Base-by-base conservation (phyloP, 2,113 vertebrate genomes). In the Neodontobutis hainanensis region DNA sequence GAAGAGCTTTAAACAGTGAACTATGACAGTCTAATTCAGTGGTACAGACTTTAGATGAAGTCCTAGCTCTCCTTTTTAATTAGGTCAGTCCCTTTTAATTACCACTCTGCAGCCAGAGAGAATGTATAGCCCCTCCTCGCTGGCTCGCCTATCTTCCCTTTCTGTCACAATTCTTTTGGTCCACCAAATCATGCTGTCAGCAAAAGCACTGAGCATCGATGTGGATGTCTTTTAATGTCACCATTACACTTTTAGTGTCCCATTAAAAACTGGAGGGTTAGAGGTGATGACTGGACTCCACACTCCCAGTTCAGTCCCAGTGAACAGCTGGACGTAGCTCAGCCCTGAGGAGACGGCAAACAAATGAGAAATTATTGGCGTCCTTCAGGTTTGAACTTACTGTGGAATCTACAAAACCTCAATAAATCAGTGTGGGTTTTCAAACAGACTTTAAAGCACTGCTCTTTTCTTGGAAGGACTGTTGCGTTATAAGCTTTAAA, bases 41-140 rank as follows among this genome's bases (percentile, higher is more conserved):
- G 61, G 62, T 43, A 62, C 34, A 57, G 40, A 38, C 59, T 36
- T 62, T 47, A 46, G 40, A 12, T 12, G 34, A 53, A 76, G 72
- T 68, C 70, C 58, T 35, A 7, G 68, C 49, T 68, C 68, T 76
- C 45, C 16, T 11, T 43, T 40, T 73, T 80, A 85, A 84, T 82
- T 62, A 77, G 77, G 71, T 82, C 75, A 77, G 67, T 81, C 79
- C 75, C 57, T 75, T 72, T 76, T 88, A 84, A 86, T 84, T 82
- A 86, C 32, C 58, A 63, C 65, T 73, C 61, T 68, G 62, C 67
- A 51, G 55, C 36, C 36, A 68, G 58, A 76, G 65, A 63, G 27
- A 81, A 76, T 73, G 49, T 69, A 59, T 34, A 32, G 19, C 8
- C 15, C 10, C 60, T n/a, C 14, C 11, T 42, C 32, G 8, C 15